Conservation (phyloP, 2,888 invertebrate species). For the Troides aeacus region DNA sequence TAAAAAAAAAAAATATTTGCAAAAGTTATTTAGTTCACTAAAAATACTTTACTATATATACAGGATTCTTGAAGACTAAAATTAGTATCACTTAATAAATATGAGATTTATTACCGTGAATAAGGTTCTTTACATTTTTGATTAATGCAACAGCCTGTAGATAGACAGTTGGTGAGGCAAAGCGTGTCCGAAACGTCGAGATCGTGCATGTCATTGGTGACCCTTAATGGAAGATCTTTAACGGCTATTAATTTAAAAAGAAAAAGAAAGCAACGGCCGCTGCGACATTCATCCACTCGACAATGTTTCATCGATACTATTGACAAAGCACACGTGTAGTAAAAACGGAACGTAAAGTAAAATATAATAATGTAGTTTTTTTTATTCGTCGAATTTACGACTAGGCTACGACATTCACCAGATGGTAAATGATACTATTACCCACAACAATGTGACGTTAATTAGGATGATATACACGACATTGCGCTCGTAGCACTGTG, state of each 20-base stretch:
- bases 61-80: no score
- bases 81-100: no score
- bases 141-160: conserved; percentile 41
- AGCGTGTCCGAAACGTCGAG: conserved; percentile 50
- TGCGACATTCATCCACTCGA: conserved; percentile 32
- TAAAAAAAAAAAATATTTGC: no score
- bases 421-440: no score
- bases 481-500: no score
- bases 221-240: conserved; percentile 63
- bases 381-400: background rate
- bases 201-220: conserved; percentile 70
- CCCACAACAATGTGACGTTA: no score
- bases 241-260: conserved; percentile 65
- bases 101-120: background rate
- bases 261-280: conserved; percentile 36
- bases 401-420: no score
- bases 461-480: no score
- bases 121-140: background rate
- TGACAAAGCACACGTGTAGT: conserved; percentile 2
- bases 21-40: no score
- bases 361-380: background rate
- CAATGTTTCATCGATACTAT: conserved; percentile 1
- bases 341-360: conserved; percentile 8
- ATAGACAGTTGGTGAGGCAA: conserved; percentile 41
- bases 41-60: no score